These are phyloP conservation scores for Melanocharis versteri DNA, from an alignment of 2,113 vertebrate genomes.

Conservation along the genomic window DNA sequence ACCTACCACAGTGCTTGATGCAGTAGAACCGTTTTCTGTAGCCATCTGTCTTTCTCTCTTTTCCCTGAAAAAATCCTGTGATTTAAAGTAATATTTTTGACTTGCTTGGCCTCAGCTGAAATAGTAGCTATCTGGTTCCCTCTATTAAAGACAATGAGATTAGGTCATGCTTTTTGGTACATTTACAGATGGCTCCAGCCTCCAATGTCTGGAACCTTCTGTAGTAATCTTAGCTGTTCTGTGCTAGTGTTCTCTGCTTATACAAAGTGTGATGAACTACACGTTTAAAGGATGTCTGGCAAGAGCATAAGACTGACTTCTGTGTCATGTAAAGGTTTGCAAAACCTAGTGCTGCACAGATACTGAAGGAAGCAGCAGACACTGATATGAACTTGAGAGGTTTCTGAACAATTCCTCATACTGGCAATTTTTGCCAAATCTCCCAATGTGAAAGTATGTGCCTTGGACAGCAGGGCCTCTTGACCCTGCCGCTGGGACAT, in stretches of 20 bases:
- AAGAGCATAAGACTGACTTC: neutral
- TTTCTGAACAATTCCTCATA: neutral
- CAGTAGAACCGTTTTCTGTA: neutral
- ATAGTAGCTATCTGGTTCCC: neutral
- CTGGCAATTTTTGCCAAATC: neutral
- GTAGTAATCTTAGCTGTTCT: neutral
- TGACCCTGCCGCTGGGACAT: neutral
- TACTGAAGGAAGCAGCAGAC: neutral
- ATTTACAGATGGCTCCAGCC: neutral
- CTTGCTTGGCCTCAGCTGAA: neutral
- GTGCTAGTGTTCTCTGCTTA: neutral
- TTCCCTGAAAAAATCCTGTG: neutral
- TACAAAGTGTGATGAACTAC: neutral
- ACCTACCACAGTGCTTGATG: neutral
- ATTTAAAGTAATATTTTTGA: neutral
- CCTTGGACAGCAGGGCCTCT: neutral
- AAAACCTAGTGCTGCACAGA: neutral
- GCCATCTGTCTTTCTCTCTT: neutral
- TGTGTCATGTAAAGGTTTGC: neutral
- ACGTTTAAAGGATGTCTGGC: neutral
- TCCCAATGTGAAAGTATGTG: neutral
- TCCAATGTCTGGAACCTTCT: neutral
- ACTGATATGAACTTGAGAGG: neutral
- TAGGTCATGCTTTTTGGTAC: neutral
- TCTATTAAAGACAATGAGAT: neutral